Conservation (phyloP, 2,797 vertebrate genomes). For the Yasuhikotakia modesta region DNA sequence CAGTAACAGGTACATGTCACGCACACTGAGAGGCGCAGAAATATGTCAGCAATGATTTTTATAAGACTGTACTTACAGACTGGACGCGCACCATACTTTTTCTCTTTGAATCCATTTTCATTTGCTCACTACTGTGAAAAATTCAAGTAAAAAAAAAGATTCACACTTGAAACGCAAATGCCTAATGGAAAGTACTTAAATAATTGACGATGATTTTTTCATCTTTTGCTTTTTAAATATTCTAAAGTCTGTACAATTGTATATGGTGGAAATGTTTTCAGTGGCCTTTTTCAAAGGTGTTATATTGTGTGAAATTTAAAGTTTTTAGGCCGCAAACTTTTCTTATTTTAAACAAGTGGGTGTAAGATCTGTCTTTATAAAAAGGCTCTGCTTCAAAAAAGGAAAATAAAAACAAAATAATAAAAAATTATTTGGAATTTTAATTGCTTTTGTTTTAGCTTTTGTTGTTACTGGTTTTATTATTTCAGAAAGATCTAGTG, state of each 20-base stretch:
- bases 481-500: constrained; percentile 91
- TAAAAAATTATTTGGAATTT: constrained; percentile 54
- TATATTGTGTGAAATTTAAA: constrained; percentile 16
- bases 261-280: not conserved
- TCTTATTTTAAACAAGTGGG: constrained; percentile 19
- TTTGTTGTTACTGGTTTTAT: constrained; percentile 67
- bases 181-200: constrained; percentile 21
- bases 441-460: constrained; percentile 53
- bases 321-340: constrained; percentile 28
- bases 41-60: constrained; percentile 13
- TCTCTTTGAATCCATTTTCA: constrained; percentile 15
- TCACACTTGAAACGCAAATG: constrained; percentile 41
- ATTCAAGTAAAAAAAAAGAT: constrained; percentile 21
- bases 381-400: constrained; percentile 43
- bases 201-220: not conserved
- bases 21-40: constrained; percentile 75
- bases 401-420: constrained; percentile 22
- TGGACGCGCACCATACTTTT: constrained; percentile 20
- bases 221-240: constrained; percentile 14
- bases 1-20: constrained; percentile 91
- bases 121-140: constrained; percentile 43
- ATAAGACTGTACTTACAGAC: constrained; percentile 29
- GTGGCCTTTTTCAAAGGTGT: constrained; percentile 17
- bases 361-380: constrained; percentile 17
- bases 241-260: constrained; percentile 22